Conservation (phyloP, 2,888 invertebrate species). For the Macaria notata region DNA sequence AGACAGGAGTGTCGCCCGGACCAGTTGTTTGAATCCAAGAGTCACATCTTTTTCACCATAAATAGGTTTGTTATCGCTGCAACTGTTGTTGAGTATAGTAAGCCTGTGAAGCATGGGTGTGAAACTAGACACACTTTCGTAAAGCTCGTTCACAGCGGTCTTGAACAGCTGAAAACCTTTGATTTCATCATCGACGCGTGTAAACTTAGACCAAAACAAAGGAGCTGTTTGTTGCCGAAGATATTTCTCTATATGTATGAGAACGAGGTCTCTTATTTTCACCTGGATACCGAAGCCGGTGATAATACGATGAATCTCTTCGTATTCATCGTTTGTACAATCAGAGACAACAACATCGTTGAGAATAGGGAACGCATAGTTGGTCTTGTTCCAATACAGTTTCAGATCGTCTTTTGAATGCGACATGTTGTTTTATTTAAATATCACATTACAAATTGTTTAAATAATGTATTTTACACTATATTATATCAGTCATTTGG, state of each 20-base stretch:
- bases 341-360: conserved; percentile 63
- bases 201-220: conserved; percentile 86
- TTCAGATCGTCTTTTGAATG: conserved; percentile 60
- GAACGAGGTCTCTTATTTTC: conserved; percentile 67
- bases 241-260: conserved; percentile 80
- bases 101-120: conserved; percentile 79
- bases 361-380: conserved; percentile 73
- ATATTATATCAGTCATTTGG: too few relatives aligned
- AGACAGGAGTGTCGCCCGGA: conserved; percentile 85
- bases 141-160: conserved; percentile 85
- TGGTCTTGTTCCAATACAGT: conserved; percentile 71
- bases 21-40: conserved; percentile 84
- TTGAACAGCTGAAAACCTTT: conserved; percentile 85
- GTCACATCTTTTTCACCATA: conserved; percentile 80
- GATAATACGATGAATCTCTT: conserved; percentile 68
- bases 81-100: conserved; percentile 73
- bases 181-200: conserved; percentile 72
- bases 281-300: conserved; percentile 61
- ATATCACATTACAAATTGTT: too few relatives aligned
- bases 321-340: conserved; percentile 63
- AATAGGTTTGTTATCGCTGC: conserved; percentile 68
- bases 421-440: conserved; percentile 43
- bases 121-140: conserved; percentile 80
- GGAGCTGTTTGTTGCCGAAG: conserved; percentile 84
- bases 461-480: too few relatives aligned